phyloP scores from a whole-genome alignment of 2,888 invertebrate species.

The Drosophila borealis region DNA sequence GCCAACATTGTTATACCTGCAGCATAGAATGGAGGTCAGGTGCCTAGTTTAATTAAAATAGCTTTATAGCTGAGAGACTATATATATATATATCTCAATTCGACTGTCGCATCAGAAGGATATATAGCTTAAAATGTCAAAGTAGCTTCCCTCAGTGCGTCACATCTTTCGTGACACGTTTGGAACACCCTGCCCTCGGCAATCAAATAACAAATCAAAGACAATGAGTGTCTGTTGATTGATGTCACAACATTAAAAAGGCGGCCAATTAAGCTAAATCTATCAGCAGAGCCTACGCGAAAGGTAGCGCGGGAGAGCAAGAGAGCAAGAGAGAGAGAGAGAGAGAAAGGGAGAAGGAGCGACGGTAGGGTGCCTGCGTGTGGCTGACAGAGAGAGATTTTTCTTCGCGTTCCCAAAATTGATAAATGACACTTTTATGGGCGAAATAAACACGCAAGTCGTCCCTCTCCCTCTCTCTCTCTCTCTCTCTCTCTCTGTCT shows the following conservation, averaged over 20 bases:
- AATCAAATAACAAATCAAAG: conserved; percentile 27
- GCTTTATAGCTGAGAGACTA: not conserved
- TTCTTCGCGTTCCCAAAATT: conserved; percentile 51
- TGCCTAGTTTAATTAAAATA: too few relatives aligned
- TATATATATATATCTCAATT: not conserved
- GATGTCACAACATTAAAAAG: conserved; percentile 74
- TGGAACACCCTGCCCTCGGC: not conserved
- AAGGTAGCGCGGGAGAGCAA: not conserved
- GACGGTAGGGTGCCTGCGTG: conserved; percentile 37
- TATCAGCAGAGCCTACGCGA: conserved; percentile 46
- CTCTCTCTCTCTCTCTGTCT: conserved; percentile 1
- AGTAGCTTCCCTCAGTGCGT: conserved; percentile 4
- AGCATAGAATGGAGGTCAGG: too few relatives aligned
- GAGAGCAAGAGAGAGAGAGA: not conserved
- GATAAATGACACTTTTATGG: conserved; percentile 81
- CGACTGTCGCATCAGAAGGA: not conserved
- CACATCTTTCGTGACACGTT: conserved; percentile 2
- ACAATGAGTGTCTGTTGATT: conserved; percentile 69
- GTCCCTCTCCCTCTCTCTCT: not conserved
- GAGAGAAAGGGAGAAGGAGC: not conserved
- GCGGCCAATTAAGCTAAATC: conserved; percentile 78
- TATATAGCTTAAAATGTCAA: not conserved
- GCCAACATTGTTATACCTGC: too few relatives aligned
- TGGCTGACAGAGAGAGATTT: conserved; percentile 38
- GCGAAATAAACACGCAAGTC: conserved; percentile 62